Conservation (phyloP, 2,888 invertebrate species). For the Sphaerophoria rueppellii region DNA sequence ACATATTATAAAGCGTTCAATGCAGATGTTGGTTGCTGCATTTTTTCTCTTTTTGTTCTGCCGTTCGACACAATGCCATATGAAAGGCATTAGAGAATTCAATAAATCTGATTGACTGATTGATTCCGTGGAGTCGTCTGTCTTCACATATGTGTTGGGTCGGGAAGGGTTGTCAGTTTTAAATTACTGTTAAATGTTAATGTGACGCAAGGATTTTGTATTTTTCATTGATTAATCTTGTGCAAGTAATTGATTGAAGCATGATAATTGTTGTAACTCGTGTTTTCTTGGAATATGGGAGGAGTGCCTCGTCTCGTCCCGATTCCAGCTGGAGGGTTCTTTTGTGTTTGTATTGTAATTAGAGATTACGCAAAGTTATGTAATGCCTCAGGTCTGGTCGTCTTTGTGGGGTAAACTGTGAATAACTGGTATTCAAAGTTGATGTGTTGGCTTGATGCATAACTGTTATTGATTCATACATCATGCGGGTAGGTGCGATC, state of each 20-base stretch:
- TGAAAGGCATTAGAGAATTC: slow-evolving; percentile 48
- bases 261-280: slow-evolving; percentile 38
- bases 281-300: slow-evolving; percentile 22
- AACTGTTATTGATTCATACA: slow-evolving; percentile 49
- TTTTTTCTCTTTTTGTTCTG: slow-evolving; percentile 10
- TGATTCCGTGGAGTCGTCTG: slow-evolving; percentile 41
- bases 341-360: slow-evolving; percentile 64
- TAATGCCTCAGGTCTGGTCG: slow-evolving; percentile 26
- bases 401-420: slow-evolving; percentile 34
- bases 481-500: slow-evolving; percentile 32
- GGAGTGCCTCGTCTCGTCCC: not conserved
- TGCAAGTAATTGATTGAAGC: slow-evolving; percentile 48
- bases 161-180: slow-evolving; percentile 7
- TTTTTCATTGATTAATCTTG: slow-evolving; percentile 36
- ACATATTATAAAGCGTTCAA: not conserved
- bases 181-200: slow-evolving; percentile 50
- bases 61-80: not conserved
- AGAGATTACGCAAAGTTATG: slow-evolving; percentile 69
- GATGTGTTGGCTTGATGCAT: slow-evolving; percentile 40
- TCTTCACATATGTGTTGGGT: not conserved
- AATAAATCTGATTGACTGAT: slow-evolving; percentile 64
- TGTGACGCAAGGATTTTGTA: slow-evolving; percentile 63
- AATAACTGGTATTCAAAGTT: slow-evolving; percentile 16
- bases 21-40: slow-evolving; percentile 18
- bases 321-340: slow-evolving; percentile 33